Base-by-base conservation (phyloP, 2,113 vertebrate genomes). In the Rhadina sibilatrix region DNA sequence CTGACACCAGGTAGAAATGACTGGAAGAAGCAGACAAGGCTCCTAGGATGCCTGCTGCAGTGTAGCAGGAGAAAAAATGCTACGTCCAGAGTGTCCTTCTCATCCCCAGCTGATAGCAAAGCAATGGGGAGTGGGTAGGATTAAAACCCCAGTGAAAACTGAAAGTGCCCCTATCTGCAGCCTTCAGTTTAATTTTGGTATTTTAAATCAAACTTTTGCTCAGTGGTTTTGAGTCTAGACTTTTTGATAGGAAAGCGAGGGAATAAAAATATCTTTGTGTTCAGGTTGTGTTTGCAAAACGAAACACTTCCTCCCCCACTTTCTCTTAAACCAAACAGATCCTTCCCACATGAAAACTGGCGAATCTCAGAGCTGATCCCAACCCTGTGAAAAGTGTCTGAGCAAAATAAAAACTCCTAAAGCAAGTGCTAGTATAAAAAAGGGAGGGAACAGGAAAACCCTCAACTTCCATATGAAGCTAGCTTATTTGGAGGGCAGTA, bases 271-370 rank as follows among this genome's bases (percentile, higher is more conserved):
- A 86, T 30, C 68, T 77, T 37, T 6, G 7, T 31, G 44, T 54
- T 60, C 87, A 88, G 79, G 79, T 83, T 94, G 68, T 68, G 52
- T 93, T 95, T 83, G 87, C 66, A 83, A 59, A 90, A 88, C 90
- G 63, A 88, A 93, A 75, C 85, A 44, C 79, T 94, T 95, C 80
- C 37, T 94, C 83, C 84, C 72, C 80, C 65, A 96, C 64, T 82
- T 85, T 61, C 42, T 92, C 83, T 75, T 71, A 87, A 91, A 95
- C 61, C 44, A 84, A 96, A 79, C 83, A 78, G 42, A 74, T 96
- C 69, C 64, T 65, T 94, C 94, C 93, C 44, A 86, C 46, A 12
- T 87, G 87, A 87, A 89, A 89, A 92, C 80, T 60, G 74, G 46
- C 3, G 4, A 83, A 96, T 83, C 90, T 83, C 52, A 44, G 49